Evolutionary conservation across 2,113 vertebrate species (phyloP).

Genomic region (Ammodytes dubius): DNA sequence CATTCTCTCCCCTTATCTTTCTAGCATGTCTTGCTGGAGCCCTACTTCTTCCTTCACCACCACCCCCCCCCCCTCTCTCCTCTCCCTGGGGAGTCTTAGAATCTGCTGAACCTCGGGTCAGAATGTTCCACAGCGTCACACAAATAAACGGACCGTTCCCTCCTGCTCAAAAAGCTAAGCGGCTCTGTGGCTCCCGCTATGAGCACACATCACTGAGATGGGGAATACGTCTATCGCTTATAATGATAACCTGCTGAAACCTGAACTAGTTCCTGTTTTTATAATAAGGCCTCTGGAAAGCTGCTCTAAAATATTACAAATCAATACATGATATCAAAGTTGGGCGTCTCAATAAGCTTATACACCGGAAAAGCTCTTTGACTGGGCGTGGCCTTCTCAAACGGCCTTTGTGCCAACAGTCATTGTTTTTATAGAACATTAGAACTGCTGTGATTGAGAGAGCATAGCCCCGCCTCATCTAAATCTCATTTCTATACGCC

Average conservation of each 20-base stretch:
- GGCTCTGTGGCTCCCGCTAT: slow-evolving; percentile 29
- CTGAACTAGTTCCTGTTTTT: background rate
- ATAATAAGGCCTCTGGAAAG: background rate
- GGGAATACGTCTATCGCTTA: background rate
- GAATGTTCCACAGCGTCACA: slow-evolving; percentile 77
- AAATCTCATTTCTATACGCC: too few relatives aligned
- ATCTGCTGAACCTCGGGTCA: slow-evolving; percentile 73
- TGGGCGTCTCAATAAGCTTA: too few relatives aligned
- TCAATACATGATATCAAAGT: too few relatives aligned
- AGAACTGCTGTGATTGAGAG: too few relatives aligned
- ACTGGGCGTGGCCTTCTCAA: too few relatives aligned
- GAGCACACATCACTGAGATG: too few relatives aligned
- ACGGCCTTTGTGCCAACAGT: too few relatives aligned
- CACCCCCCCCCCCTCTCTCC: slow-evolving; percentile 19
- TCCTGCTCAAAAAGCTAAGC: slow-evolving; percentile 27
- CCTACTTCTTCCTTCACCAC: slow-evolving; percentile 6
- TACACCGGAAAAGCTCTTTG: too few relatives aligned
- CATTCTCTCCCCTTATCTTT: slow-evolving; percentile 35
- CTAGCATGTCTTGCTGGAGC: slow-evolving; percentile 50
- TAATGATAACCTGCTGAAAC: slow-evolving; percentile 5
- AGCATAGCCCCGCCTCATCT: too few relatives aligned
- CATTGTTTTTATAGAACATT: too few relatives aligned
- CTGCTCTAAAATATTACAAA: too few relatives aligned
- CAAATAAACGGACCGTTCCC: slow-evolving; percentile 52
- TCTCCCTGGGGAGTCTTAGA: slow-evolving; percentile 74